Evolutionary conservation across 2,888 invertebrate genomes (phyloP), one percentile per base, ranked within the genome.

Genomic region (Drosophila infuscata): DNA sequence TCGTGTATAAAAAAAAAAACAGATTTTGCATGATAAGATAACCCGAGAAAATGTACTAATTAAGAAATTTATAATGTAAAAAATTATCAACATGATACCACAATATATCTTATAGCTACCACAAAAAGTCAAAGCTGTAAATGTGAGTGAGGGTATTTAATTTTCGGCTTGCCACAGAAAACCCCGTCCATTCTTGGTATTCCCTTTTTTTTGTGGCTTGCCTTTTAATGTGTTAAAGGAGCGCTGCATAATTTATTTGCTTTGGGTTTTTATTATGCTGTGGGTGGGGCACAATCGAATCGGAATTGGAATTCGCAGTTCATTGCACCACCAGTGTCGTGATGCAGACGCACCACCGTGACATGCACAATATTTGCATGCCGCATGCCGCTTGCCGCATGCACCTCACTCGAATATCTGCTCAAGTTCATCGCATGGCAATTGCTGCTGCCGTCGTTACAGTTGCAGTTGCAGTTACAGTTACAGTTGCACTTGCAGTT

Each of bases 351-450:
- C 41, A 32, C 49, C 60, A 70, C 46, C 69, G 58, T 52, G 81
- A 66, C 74, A 51, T 65, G 58, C 66, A 61, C 38, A 53, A 67
- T 33, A 30, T 51, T 30, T 46, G 29, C 38, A 51, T 43, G 35
- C 32, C 63, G 58, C 73, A 25, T 30, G 3, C 29, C 63, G 58
- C 73, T 17, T 30, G 3, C 29, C 63, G 58, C 73, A 25, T 30
- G 3, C 29, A 74, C 70, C 82, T 60, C 78, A 64, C 66, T 63
- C 52, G 72, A 74, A 69, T 64, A 61, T 69, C 78, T 74, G 70
- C 15, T 88, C 84, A 89, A 89, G 89, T 84, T 84, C 84, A 83
- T 76, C 70, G 78, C 79, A 72, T 71, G 69, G 69, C 83, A 79
- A 81, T 81, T 83, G 74, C 79, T 74, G 88, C 70, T 78, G 74